phyloP scores from a whole-genome alignment of 2,113 vertebrate genomes.

The Brienomyrus brachyistius region DNA sequence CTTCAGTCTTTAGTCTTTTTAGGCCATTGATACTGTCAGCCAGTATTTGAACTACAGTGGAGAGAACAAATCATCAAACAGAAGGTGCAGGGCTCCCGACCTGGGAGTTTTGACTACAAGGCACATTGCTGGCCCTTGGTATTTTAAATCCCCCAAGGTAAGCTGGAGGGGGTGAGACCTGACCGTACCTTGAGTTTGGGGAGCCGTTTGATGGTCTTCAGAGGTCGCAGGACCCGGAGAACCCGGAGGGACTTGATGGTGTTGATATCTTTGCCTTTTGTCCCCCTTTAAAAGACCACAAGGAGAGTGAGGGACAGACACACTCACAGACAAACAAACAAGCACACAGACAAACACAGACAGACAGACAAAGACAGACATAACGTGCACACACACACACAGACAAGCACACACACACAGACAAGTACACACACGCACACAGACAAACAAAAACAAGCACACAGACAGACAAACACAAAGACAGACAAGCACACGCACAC shows the following conservation, averaged over 20 bases:
- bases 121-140: neutral
- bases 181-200: constrained; percentile 85
- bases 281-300: constrained; percentile 72
- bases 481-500: neutral
- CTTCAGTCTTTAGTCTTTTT: neutral
- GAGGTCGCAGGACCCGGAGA: constrained; percentile 80
- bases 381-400: too few species aligned
- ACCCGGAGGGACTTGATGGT: constrained; percentile 96
- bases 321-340: neutral
- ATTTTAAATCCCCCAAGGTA: neutral
- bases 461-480: neutral
- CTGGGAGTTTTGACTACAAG: neutral
- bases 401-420: neutral
- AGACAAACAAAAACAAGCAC: neutral
- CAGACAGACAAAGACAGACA: neutral
- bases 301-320: constrained; percentile 35
- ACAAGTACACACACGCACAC: neutral
- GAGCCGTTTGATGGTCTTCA: constrained; percentile 94
- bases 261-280: constrained; percentile 97
- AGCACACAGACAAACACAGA: neutral
- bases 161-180: neutral
- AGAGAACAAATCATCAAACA: neutral
- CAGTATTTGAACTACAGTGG: neutral
- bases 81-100: neutral
- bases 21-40: neutral